phyloP scores from a whole-genome alignment of 2,888 invertebrate genomes.

The Drepana falcataria region DNA sequence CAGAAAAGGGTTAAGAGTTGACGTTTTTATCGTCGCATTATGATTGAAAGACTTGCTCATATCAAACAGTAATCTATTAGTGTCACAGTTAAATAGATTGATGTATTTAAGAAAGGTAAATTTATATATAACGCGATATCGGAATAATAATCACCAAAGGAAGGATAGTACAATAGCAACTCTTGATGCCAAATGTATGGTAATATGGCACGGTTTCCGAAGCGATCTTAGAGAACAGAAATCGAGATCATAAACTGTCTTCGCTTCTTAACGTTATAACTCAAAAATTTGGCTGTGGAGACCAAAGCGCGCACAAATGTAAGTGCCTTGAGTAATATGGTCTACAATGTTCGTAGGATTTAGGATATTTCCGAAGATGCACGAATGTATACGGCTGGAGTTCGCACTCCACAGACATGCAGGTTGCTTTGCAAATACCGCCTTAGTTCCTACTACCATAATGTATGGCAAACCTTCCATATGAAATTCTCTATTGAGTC shows the following conservation, averaged over 20 bases:
- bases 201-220: constrained; percentile 43
- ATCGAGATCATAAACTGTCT: constrained; percentile 62
- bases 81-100: background rate
- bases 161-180: constrained; percentile 31
- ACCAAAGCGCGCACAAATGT: constrained; percentile 51
- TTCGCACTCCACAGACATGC: constrained; percentile 39
- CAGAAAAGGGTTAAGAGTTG: background rate
- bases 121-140: constrained; percentile 18
- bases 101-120: constrained; percentile 8
- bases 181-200: constrained; percentile 50
- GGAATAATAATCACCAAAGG: constrained; percentile 25
- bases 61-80: background rate
- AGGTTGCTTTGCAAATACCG: constrained; percentile 32
- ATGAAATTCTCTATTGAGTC: constrained; percentile 18
- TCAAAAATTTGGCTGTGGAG: constrained; percentile 69
- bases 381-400: constrained; percentile 42
- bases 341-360: constrained; percentile 56
- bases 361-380: constrained; percentile 53
- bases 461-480: constrained; percentile 28
- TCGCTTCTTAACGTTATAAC: constrained; percentile 59
- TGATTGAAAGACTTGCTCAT: background rate
- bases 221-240: constrained; percentile 53
- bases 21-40: background rate
- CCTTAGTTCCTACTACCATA: constrained; percentile 32
- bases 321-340: constrained; percentile 54